Evolutionary conservation across 2,113 vertebrate species (phyloP), one percentile per base, ranked within the genome.

Genomic region (Podarcis raffonei): DNA sequence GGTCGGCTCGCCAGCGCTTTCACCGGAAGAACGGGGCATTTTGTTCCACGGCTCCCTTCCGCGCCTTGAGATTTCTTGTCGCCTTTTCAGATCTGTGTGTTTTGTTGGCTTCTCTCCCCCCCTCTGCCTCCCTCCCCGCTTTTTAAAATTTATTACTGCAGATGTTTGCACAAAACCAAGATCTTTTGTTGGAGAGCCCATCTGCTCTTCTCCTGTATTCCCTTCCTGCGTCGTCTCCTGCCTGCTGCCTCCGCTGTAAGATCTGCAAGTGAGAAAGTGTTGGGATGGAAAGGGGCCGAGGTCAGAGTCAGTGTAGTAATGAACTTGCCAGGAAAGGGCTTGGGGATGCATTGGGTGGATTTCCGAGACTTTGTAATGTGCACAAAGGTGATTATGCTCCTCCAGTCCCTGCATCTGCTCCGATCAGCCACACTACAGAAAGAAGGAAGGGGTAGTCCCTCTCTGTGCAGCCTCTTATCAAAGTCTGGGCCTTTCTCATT

Each of bases 101-200:
- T 75, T 68, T 35, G 59, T 37, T 69, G 74, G 74, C 22, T 84
- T 78, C 68, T 32, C 37, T 83, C 57, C 20, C 23, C 53, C 57
- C 68, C 30, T 16, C 37, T 32, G 53, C 22, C 22, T 9, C 75
- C 3, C 30, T n/a, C 48, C 71, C 6, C 15, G n/a, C 68, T 76
- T 37, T 48, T 71, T 57, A 59, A 80, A 53, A 65, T 83, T 89
- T 57, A 83, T 85, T 82, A 82, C 87, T 72, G 65, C 65, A 53
- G 84, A 79, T 86, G 79, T 82, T 89, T 86, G 87, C 87, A 79
- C 37, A 57, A 79, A 71, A 59, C 37, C 57, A 22, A 71, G 74
- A 74, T 82, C 66, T 91, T 83, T 86, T 35, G 72, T 83, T 86
- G n/a, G 39, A 13, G 68, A 78, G 83, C 59, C 85, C 75, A 75